Base-by-base conservation (phyloP, 1,140 invertebrate species). In the Diprion similis region DNA sequence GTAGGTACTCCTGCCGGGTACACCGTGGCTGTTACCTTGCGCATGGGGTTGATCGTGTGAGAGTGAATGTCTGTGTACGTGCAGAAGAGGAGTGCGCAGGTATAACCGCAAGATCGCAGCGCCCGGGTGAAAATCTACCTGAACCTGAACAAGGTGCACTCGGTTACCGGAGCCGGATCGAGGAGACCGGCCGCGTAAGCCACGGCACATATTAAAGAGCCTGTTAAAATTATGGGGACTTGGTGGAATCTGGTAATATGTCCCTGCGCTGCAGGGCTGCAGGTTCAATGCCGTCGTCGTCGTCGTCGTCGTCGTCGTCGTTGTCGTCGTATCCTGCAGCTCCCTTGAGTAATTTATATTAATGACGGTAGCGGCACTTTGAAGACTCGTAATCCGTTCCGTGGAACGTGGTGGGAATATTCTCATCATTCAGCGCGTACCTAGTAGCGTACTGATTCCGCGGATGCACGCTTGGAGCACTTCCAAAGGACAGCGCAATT, bases 191-290 rank as follows among this genome's bases (percentile, higher is more conserved):
- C 80, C 71, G 73, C 82, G 79, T 83, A 81, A 85, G 83, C 83
- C 78, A 37, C 80, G 82, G 66, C 82, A 81, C 79, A 85, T 85
- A 85, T 86, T 87, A 86, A 87, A 81, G 79, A 82, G 81, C 80
- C 81, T 59, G 51, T 59, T 83, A 86, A 86, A 86, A 87, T 87
- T 83, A 87, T 85, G 83, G 83, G 79, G 82, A 84, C 85, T 85
- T 84, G 81, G 75, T 77, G 78, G 80, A 82, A 86, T 82, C 81
- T 79, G 80, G 77, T 84, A 83, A 82, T 84, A 81, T 73, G 83
- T 19, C 66, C 15, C 66, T 72, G 71, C 59, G 64, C 59, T 59
- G 51, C 18, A 67, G 65, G 68, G 51, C 19, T 17, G 71, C 59
- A 75, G 77, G 70, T 72, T 75, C 73, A 71, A 75, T 68, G 70